Evolutionary conservation across 1,140 invertebrate species (phyloP).

Genomic region (Aradophagus sp.): DNA sequence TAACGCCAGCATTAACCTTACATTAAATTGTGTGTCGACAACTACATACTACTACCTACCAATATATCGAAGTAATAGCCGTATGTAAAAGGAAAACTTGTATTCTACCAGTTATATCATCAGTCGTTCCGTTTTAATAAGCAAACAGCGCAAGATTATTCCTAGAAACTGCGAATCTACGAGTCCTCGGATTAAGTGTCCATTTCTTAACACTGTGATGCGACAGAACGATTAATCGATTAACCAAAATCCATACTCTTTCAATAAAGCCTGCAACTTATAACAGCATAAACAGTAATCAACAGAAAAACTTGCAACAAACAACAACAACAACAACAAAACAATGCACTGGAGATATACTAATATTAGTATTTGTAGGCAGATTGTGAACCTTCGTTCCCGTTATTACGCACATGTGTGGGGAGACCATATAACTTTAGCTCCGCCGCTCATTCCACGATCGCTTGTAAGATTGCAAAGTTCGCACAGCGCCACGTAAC

Average conservation of each 20-base stretch:
- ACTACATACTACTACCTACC: conserved; percentile 77
- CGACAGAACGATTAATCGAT: conserved; percentile 51
- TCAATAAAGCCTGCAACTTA: conserved; percentile 46
- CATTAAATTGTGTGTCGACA: conserved; percentile 76
- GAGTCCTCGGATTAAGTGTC: conserved; percentile 52
- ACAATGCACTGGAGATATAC: conserved; percentile 65
- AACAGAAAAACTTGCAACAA: conserved; percentile 35
- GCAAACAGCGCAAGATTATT: conserved; percentile 73
- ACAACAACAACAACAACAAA: conserved; percentile 53
- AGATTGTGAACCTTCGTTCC: conserved; percentile 74
- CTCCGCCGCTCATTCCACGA: conserved; percentile 72
- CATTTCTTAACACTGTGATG: conserved; percentile 58
- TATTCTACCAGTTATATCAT: conserved; percentile 76
- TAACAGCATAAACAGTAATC: conserved; percentile 45
- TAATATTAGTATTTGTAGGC: conserved; percentile 73
- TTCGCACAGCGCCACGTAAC: conserved; percentile 35
- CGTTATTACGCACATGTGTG: conserved; percentile 75
- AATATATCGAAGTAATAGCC: conserved; percentile 76
- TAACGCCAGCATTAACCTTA: conserved; percentile 74
- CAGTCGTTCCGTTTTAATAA: conserved; percentile 75
- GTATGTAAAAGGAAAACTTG: conserved; percentile 76
- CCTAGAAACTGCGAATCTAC: conserved; percentile 59
- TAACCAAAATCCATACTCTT: conserved; percentile 43
- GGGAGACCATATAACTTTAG: conserved; percentile 75
- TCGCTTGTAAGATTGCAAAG: conserved; percentile 55